Evolutionary conservation across 2,888 invertebrate species (phyloP).

Genomic region (Ochlodes sylvanus): DNA sequence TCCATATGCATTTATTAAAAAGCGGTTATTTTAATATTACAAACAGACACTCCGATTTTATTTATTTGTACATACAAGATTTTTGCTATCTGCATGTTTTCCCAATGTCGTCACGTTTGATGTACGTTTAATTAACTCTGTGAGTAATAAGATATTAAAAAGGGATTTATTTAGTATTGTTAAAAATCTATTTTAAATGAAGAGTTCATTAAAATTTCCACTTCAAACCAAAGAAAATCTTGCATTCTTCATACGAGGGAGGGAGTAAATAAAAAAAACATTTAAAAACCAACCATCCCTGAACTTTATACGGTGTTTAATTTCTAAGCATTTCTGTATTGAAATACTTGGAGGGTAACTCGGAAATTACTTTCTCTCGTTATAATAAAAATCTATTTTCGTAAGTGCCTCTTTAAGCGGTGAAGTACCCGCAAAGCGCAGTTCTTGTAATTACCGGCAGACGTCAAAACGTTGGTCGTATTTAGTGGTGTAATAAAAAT

Average conservation of each 20-base stretch:
- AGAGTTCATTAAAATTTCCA: too few relatives aligned
- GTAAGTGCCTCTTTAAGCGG: slow-evolving; percentile 22
- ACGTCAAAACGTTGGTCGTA: slow-evolving; percentile 12
- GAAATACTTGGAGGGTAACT: slow-evolving; percentile 7
- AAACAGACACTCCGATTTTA: too few relatives aligned
- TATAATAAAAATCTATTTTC: slow-evolving; percentile 25
- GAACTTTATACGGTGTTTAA: not conserved
- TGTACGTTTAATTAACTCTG: too few relatives aligned
- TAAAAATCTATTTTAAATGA: too few relatives aligned
- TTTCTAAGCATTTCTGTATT: not conserved
- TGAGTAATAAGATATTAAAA: too few relatives aligned
- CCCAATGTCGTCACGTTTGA: too few relatives aligned
- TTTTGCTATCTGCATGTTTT: too few relatives aligned
- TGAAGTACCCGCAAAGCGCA: slow-evolving; percentile 11
- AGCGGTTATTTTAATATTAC: too few relatives aligned
- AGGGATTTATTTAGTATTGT: too few relatives aligned
- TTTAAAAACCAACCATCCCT: too few relatives aligned
- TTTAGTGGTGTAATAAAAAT: slow-evolving; percentile 2
- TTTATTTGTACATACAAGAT: too few relatives aligned
- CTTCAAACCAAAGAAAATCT: not conserved
- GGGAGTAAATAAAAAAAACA: not conserved
- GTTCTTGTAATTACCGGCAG: slow-evolving; percentile 20
- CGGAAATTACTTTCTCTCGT: slow-evolving; percentile 13
- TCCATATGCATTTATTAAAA: too few relatives aligned
- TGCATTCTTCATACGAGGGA: not conserved